Evolutionary conservation across 2,888 invertebrate genomes (phyloP), one percentile per base, ranked within the genome.

Genomic region (Drosophila paranaensis): DNA sequence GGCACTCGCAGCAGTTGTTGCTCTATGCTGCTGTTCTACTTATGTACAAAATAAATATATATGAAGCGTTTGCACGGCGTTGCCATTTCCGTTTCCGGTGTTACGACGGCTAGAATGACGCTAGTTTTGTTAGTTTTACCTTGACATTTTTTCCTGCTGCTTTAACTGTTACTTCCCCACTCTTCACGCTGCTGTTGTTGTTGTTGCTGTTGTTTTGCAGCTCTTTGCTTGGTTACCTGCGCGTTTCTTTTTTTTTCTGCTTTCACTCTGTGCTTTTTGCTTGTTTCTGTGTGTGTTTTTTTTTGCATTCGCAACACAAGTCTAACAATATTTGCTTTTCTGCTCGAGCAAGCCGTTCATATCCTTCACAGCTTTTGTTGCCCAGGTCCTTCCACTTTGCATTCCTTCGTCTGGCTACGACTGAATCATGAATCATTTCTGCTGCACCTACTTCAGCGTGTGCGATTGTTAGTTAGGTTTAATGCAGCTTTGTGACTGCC

Each of bases 321-420:
- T 89, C 80, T 82, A 89, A 82, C 85, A 89, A 88, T 88, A 85
- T 86, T 86, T 86, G 89, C 70, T 77, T 82, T 89, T 75, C 75
- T 76, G 73, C 74, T 73, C 63, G 65, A 61, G 61, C 67, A 56
- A 71, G 25, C 75, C 57, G 51, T 67, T 55, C 68, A 55, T 68
- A 55, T 55, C 66, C 68, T 68, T 66, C 48, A 35, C 46, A 30
- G 57, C 67, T 68, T 68, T 81, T 77, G 63, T 81, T 79, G 55
- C 45, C 53, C 30, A 51, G 60, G 71, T 84, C 73, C 88, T 75
- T 84, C 84, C 76, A 72, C 74, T 80, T 82, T 80, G 72, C 81
- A 86, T 74, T 74, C 74, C 74, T 69, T 63, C 74, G 70, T 67
- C 85, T 74, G 71, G 71, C 51, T 81, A 72, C 81, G 81, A 60